Percentiles rank a stretch among this genome's conserved stretches.
phyloP scores from a whole-genome alignment of 2,797 vertebrate genomes.

The Myotis pilosus region DNA sequence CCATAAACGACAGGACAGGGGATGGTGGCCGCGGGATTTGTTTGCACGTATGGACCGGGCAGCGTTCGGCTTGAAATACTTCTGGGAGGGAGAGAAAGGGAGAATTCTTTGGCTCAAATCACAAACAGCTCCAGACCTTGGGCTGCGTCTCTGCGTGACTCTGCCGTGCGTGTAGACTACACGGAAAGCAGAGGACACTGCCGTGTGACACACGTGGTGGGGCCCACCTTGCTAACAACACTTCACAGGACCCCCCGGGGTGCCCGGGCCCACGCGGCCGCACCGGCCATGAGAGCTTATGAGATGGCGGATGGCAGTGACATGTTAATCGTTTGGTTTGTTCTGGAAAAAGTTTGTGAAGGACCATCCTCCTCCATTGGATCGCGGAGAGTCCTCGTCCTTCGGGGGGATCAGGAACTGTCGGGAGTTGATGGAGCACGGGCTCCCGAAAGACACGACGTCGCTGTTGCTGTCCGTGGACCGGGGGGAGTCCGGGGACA shows the following conservation, averaged over 20 bases:
- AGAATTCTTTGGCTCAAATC: slow-evolving; percentile 75
- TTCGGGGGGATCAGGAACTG: slow-evolving; percentile 94
- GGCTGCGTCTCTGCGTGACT: slow-evolving; percentile 60
- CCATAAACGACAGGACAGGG: slow-evolving; percentile 30
- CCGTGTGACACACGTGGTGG: slow-evolving; percentile 56
- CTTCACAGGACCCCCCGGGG: slow-evolving; percentile 75
- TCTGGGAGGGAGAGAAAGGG: slow-evolving; percentile 45
- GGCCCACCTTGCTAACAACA: slow-evolving; percentile 69
- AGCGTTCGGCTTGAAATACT: slow-evolving; percentile 64
- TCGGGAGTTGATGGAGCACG: slow-evolving; percentile 94
- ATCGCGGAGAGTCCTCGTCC: slow-evolving; percentile 85
- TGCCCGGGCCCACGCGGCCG: slow-evolving; percentile 54
- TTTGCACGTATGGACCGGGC: slow-evolving; percentile 54
- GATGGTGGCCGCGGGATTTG: neutral
- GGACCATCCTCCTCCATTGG: slow-evolving; percentile 83
- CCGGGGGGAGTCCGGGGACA: slow-evolving; percentile 87
- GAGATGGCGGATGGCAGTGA: slow-evolving; percentile 73
- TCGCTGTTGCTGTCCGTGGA: slow-evolving; percentile 85
- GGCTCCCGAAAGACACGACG: slow-evolving; percentile 92
- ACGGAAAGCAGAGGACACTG: slow-evolving; percentile 72
- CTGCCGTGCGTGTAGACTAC: slow-evolving; percentile 49
- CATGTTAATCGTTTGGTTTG: slow-evolving; percentile 84
- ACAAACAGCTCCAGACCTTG: slow-evolving; percentile 63
- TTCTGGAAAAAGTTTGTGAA: slow-evolving; percentile 87
- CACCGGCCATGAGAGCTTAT: slow-evolving; percentile 73